These are phyloP conservation scores for Graptemys geographica DNA, from an alignment of 2,797 vertebrate genomes.

Conservation along the genomic window DNA sequence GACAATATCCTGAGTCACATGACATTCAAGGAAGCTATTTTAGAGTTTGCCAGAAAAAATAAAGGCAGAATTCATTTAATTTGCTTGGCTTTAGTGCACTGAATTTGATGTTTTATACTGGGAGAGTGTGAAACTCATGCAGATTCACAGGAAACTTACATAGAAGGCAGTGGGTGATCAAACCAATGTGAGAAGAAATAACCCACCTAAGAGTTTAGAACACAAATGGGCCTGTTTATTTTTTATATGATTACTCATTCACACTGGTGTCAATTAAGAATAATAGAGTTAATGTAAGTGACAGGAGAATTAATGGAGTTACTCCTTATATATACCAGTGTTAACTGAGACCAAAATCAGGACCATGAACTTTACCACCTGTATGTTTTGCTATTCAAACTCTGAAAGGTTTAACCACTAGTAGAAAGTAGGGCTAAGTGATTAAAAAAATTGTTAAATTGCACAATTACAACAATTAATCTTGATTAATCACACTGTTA, in stretches of 20 bases:
- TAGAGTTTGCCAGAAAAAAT: not conserved
- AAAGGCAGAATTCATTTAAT: not conserved
- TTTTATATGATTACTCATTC: not conserved
- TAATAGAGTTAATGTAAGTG: not conserved
- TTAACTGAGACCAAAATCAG: not conserved
- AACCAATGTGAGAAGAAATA: not conserved
- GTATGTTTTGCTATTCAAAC: not conserved
- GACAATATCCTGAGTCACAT: not conserved
- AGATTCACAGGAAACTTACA: rapidly evolving
- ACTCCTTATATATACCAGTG: not conserved
- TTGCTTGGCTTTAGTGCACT: not conserved
- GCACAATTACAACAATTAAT: too few species aligned
- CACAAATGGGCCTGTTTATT: not conserved
- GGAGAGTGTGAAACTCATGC: not conserved
- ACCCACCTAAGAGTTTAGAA: rapidly evolving
- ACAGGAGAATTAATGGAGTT: rapidly evolving
- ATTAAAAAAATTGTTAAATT: too few species aligned
- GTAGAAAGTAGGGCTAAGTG: not conserved
- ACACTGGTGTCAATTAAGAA: not conserved
- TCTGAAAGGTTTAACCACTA: not conserved
- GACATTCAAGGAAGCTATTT: not conserved
- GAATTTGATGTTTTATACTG: not conserved
- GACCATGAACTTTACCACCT: not conserved
- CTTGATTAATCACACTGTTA: too few species aligned
- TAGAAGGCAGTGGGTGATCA: rapidly evolving